A percentile compares a stretch with the other conserved stretches of the same genome.
phyloP scores from a whole-genome alignment of 2,113 vertebrate genomes.

The Oryctolagus cuniculus region DNA sequence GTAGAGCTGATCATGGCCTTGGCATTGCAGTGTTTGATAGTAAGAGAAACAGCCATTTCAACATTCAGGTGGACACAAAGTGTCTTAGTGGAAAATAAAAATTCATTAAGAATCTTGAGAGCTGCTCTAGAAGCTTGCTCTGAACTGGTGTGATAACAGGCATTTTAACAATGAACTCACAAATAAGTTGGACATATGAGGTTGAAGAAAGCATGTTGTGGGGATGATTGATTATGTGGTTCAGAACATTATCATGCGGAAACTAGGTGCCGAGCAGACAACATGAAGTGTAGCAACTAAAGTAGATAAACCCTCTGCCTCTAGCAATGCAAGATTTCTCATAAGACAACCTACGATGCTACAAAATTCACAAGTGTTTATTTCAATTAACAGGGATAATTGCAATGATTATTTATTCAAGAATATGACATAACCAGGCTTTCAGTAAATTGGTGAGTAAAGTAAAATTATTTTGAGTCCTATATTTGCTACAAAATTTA shows the following conservation, averaged over 20 bases:
- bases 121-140: conserved; percentile 57
- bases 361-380: neutral
- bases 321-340: neutral
- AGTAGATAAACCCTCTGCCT: neutral
- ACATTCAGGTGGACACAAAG: neutral
- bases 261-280: neutral
- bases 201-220: neutral
- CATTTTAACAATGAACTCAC: conserved; percentile 60
- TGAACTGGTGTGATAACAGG: conserved; percentile 59
- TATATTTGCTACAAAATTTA: neutral
- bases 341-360: neutral
- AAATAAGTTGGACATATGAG: conserved; percentile 50
- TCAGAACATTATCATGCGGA: conserved; percentile 35
- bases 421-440: neutral
- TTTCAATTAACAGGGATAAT: neutral
- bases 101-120: conserved; percentile 63
- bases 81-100: conserved; percentile 68
- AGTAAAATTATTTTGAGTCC: neutral
- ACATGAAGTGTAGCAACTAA: neutral
- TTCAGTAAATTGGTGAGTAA: neutral
- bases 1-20: conserved; percentile 33
- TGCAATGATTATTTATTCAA: neutral
- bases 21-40: conserved; percentile 23
- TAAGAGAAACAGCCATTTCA: conserved; percentile 44
- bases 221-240: conserved; percentile 17